Conservation (phyloP, 1,140 invertebrate genomes). For the Schlechtendalia chinensis region DNA sequence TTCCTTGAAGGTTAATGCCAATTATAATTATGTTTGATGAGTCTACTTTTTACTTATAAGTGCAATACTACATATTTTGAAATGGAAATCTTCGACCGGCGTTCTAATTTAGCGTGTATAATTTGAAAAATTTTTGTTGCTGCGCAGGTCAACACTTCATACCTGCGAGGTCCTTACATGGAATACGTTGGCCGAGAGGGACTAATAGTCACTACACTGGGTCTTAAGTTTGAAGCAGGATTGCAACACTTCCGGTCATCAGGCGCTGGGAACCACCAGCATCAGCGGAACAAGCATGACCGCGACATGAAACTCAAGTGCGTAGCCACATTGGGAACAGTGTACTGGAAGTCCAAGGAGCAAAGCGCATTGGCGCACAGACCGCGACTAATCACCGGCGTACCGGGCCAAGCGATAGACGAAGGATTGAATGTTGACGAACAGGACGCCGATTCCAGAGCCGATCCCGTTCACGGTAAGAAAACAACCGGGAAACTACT, state of each 20-base stretch:
- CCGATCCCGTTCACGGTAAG: constrained; percentile 59
- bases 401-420: constrained; percentile 65
- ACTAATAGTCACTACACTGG: constrained; percentile 70
- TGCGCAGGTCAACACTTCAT: constrained; percentile 60
- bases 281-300: constrained; percentile 54
- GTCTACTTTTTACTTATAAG: too few relatives aligned
- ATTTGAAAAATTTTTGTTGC: neutral
- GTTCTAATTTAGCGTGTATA: too few relatives aligned
- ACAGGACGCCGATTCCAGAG: constrained; percentile 57
- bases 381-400: constrained; percentile 55
- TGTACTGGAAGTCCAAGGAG: constrained; percentile 80
- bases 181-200: constrained; percentile 62
- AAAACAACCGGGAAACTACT: too few relatives aligned
- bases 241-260: constrained; percentile 68
- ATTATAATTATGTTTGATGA: too few relatives aligned
- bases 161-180: constrained; percentile 61
- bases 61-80: too few relatives aligned
- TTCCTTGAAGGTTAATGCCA: too few relatives aligned
- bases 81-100: too few relatives aligned
- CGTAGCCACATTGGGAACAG: constrained; percentile 77
- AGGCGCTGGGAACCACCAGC: neutral
- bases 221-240: constrained; percentile 70
- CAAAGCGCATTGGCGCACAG: constrained; percentile 74
- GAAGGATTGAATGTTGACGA: constrained; percentile 61
- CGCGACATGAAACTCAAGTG: constrained; percentile 85